Base-by-base conservation (phyloP, 1,140 invertebrate species). In the Goniozus legneri region DNA sequence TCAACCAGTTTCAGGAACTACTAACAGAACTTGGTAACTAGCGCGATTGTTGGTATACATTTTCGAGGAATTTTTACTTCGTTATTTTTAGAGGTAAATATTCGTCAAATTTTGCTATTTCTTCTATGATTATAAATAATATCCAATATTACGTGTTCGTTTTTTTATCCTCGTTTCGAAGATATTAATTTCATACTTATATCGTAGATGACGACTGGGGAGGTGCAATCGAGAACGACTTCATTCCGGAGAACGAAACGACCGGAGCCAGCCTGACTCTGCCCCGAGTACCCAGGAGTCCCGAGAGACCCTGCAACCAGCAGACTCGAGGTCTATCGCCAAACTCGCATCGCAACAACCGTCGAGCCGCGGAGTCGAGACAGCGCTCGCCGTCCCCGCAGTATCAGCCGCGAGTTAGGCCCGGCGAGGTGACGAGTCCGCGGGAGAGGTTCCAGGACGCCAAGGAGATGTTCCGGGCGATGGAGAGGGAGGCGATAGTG, bases 371-470 rank as follows among this genome's bases (percentile, higher is more conserved):
- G 8, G 77, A 79, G 53, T 57, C 71, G 19, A 64, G 79, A 30
- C 80, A 81, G 51, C 57, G 79, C 41, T 75, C 78, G 2, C 78
- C 79, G 3, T 77, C 76, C 54, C 75, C 78, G 3, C 70, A 71
- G 27, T 76, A 77, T 56, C 73, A 78, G 27, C 60, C 70, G 0
- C 70, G 75, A 39, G 22, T 67, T 12, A 68, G 61, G 53, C 63
- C 70, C 18, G 61, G 47, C 10, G 65, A 67, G 30, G 56, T 65
- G 34, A 68, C 69, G 15, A 72, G 66, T 24, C 87, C 87, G 0
- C 78, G 85, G 44, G 87, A 90, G 51, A 79, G 88, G 30, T 90
- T 90, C 65, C 85, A 88, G 56, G 87, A 89, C 58, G 87, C 88
- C 31, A 90, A 89, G 67, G 86, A 90, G 62, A 89, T 89, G 69